Base-by-base conservation (phyloP, 2,888 invertebrate species). In the Argyresthia albistria region DNA sequence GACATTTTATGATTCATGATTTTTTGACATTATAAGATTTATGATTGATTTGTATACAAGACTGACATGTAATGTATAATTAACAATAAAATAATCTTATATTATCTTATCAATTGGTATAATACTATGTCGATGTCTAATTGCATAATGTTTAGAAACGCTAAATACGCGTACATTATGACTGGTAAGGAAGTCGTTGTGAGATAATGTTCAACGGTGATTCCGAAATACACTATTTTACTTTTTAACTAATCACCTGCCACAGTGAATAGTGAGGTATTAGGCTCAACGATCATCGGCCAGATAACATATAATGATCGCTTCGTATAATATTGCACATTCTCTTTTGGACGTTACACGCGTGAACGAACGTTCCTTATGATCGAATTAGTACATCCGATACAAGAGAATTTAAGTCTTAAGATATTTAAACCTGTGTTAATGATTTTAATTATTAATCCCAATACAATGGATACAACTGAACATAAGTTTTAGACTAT, bases 251-350 rank as follows among this genome's bases (percentile, higher is more conserved):
- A 50, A 50, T 39, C 16, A 45, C 36, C 37, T 15, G 36, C 35
- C 16, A 52, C 36, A 15, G n/a, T 14, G 52, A 36, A 52, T 52
- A 47, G 47, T 25, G 47, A 47, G 47, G 47, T n/a, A 47, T 12
- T 35, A 47, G 35, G 47, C 47, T 12, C 35, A 15, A 10, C 45
- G 15, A 45, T 45, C 8, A 45, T 14, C 45, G 45, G 25, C 25
- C 45, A 15, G 12, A 25, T 25, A 11, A 46, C 46, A 25, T n/a
- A 16, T 46, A 46, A 15, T 15, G 10, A 9, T 11, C 25, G 11
- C 25, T 25, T 9, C 4, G 25, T 11, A 46, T 45, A 45, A 45
- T 14, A 45, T 4, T 45, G n/a, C 45, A 45, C 45, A 8, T 45
- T 45, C 45, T 45, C 45, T 45, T 45, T 45, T 12, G 39, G 39